Conservation (phyloP, 1,140 invertebrate species). For the Oscheius sp. region DNA sequence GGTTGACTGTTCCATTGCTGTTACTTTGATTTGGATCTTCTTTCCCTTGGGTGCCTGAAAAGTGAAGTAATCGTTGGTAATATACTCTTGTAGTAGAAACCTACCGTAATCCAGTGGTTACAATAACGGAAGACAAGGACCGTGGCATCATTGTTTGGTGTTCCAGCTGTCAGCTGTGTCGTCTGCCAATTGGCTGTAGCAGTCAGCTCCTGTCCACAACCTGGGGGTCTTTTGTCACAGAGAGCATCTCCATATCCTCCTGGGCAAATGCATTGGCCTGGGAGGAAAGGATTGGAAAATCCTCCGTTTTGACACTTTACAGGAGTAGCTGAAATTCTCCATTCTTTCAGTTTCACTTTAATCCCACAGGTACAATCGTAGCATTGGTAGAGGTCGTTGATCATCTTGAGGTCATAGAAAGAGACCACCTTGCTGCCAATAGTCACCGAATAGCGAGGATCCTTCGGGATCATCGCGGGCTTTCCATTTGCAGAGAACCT, state of each 20-base stretch:
- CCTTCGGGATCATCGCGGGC: neutral
- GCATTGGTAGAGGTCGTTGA: neutral
- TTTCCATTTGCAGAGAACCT: neutral
- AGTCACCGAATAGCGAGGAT: neutral
- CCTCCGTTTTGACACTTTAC: conserved; percentile 9
- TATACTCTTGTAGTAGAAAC: neutral
- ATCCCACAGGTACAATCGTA: neutral
- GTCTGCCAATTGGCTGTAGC: neutral
- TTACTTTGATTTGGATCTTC: too few relatives aligned
- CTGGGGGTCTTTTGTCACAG: neutral
- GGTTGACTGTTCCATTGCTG: too few relatives aligned
- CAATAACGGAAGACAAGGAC: too few relatives aligned
- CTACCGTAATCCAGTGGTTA: neutral
- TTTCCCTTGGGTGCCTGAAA: too few relatives aligned
- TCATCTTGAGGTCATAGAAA: neutral
- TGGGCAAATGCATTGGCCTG: neutral
- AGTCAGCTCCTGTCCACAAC: neutral
- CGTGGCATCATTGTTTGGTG: neutral
- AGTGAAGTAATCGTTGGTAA: too few relatives aligned
- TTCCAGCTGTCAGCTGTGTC: neutral
- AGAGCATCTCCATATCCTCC: neutral
- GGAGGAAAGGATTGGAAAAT: neutral
- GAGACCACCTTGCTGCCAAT: neutral
- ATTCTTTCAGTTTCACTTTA: neutral
- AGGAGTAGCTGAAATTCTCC: neutral